phyloP scores from a whole-genome alignment of 1,140 invertebrate genomes.

The Ceratina japonica region DNA sequence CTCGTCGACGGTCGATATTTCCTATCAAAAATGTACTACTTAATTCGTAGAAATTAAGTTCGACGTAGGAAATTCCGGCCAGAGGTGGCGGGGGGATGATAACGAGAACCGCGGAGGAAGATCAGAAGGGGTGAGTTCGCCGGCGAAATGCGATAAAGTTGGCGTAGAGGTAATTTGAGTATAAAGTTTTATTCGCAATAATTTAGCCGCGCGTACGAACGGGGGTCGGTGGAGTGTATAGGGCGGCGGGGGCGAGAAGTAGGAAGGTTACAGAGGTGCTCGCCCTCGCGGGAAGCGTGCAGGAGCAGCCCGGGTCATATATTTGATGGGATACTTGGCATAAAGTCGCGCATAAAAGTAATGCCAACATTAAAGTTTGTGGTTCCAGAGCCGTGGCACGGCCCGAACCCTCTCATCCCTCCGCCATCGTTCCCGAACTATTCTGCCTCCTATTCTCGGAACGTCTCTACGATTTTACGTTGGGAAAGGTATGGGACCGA shows the following conservation, averaged over 20 bases:
- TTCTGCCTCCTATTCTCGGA: conserved; percentile 8
- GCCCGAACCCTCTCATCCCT: conserved; percentile 38
- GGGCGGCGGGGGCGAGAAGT: conserved; percentile 8
- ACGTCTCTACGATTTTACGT: conserved; percentile 49
- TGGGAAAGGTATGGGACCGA: conserved; percentile 20
- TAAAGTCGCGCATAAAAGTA: conserved; percentile 80
- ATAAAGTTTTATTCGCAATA: conserved; percentile 80
- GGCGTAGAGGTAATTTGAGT: conserved; percentile 78
- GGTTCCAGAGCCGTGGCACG: conserved; percentile 73
- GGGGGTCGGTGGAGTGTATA: conserved; percentile 36
- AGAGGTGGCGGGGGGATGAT: conserved; percentile 21
- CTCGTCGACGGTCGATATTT: not conserved
- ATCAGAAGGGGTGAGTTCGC: conserved; percentile 30
- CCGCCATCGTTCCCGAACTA: conserved; percentile 39
- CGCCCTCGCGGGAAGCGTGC: conserved; percentile 55
- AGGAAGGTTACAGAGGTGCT: conserved; percentile 24
- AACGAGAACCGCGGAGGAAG: conserved; percentile 19
- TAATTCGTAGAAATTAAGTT: conserved; percentile 50
- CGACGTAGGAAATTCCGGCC: conserved; percentile 42
- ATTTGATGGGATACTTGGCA: conserved; percentile 80
- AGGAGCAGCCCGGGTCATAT: conserved; percentile 74
- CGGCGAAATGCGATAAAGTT: conserved; percentile 77
- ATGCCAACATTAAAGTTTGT: conserved; percentile 79
- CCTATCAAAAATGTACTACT: not conserved
- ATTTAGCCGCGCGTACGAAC: conserved; percentile 69